These are phyloP conservation scores for Apostichopus parvimensis DNA, from an alignment of 35 echinoderm and acorn worm genomes.

Conservation along the genomic window DNA sequence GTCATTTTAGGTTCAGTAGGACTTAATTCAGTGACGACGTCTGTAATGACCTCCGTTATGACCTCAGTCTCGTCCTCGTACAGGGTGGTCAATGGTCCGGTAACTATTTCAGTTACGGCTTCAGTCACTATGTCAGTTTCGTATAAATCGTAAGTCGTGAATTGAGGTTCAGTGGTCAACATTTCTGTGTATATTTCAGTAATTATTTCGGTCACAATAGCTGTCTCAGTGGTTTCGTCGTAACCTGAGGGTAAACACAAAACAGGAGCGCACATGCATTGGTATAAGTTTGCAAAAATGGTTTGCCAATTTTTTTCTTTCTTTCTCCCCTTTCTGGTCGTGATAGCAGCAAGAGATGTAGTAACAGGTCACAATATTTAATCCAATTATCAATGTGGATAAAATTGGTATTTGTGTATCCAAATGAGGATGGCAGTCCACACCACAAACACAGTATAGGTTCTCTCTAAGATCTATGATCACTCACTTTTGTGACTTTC, in stretches of 20 bases:
- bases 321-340: neutral
- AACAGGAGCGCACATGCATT: slow-evolving; percentile 48
- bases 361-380: neutral
- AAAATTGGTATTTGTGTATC: too few relatives aligned
- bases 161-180: slow-evolving; percentile 27
- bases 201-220: slow-evolving; percentile 20
- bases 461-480: too few relatives aligned
- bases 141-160: neutral
- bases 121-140: slow-evolving; percentile 25
- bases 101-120: neutral
- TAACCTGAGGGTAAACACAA: slow-evolving; percentile 41
- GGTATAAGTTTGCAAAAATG: neutral
- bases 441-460: too few relatives aligned
- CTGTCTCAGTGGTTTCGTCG: slow-evolving; percentile 30
- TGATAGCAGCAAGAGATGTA: too few relatives aligned
- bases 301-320: neutral
- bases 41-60: neutral
- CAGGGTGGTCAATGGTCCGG: neutral
- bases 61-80: neutral
- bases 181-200: slow-evolving; percentile 49
- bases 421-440: too few relatives aligned
- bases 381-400: neutral
- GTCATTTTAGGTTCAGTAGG: neutral
- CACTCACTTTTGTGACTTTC: too few relatives aligned
- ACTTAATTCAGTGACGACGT: neutral